These are phyloP conservation scores for Suncus etruscus DNA, from an alignment of 2,113 vertebrate species.

Conservation along the genomic window DNA sequence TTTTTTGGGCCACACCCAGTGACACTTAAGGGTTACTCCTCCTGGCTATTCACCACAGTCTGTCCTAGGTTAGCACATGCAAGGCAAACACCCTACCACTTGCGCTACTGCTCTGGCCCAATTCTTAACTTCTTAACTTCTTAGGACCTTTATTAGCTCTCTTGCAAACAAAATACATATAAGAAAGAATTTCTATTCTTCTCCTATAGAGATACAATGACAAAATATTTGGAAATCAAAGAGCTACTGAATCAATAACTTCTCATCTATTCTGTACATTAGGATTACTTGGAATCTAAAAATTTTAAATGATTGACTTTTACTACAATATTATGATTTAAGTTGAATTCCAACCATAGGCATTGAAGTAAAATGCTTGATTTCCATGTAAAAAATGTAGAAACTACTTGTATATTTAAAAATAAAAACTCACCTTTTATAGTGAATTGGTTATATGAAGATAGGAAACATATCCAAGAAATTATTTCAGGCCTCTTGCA, in stretches of 20 bases:
- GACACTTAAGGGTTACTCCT: no score
- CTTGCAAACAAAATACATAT: neutral
- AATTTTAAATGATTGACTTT: neutral
- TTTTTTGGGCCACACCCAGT: no score
- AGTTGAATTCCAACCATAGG: no score
- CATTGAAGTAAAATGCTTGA: neutral
- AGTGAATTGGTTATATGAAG: neutral
- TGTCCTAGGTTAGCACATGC: no score
- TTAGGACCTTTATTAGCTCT: neutral
- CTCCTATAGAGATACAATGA: neutral
- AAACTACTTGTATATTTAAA: neutral
- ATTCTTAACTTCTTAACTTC: neutral
- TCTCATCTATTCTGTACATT: neutral
- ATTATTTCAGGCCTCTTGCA: neutral
- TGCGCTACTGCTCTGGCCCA: no score
- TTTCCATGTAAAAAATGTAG: neutral
- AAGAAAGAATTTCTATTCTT: no score
- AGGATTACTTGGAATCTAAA: neutral
- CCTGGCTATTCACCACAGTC: no score
- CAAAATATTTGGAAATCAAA: conserved; percentile 3
- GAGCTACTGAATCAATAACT: neutral
- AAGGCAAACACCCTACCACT: no score
- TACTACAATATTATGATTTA: neutral
- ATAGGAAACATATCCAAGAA: neutral
- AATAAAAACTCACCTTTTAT: neutral